Conservation (phyloP, 2,888 invertebrate species). For the Diarsia brunnea region DNA sequence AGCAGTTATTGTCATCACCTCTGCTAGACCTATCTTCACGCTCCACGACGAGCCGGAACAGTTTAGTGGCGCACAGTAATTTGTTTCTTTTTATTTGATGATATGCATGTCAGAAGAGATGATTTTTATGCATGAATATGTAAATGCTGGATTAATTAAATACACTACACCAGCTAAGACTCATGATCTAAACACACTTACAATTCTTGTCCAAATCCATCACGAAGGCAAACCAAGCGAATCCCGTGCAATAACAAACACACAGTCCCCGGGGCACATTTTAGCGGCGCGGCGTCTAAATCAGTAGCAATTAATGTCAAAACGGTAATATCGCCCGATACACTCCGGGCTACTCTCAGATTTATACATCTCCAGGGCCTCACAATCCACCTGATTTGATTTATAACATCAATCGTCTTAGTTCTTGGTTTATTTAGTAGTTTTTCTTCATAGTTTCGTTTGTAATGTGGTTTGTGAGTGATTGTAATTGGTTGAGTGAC, state of each 20-base stretch:
- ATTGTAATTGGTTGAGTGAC: constrained; percentile 47
- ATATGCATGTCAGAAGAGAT: not conserved
- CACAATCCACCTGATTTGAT: constrained; percentile 67
- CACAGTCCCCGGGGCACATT: constrained; percentile 70
- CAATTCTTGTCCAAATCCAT: constrained; percentile 26
- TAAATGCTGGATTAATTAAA: not conserved
- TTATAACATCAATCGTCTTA: constrained; percentile 67
- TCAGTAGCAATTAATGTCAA: constrained; percentile 86
- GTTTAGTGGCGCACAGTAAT: not conserved
- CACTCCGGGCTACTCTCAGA: constrained; percentile 79
- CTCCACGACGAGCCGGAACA: not conserved
- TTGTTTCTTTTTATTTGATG: not conserved
- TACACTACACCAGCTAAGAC: not conserved
- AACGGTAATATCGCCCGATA: constrained; percentile 81
- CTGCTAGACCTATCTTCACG: not conserved
- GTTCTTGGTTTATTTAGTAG: constrained; percentile 63
- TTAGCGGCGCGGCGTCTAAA: constrained; percentile 79
- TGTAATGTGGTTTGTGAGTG: constrained; percentile 31
- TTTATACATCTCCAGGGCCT: constrained; percentile 77
- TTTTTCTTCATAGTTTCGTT: constrained; percentile 60
- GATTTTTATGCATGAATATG: not conserved
- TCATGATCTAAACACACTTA: not conserved
- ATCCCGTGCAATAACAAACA: constrained; percentile 42
- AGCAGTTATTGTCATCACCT: not conserved
- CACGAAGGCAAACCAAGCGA: constrained; percentile 38